phyloP scores from a whole-genome alignment of 2,888 invertebrate species.

The Argyra leucocephala region DNA sequence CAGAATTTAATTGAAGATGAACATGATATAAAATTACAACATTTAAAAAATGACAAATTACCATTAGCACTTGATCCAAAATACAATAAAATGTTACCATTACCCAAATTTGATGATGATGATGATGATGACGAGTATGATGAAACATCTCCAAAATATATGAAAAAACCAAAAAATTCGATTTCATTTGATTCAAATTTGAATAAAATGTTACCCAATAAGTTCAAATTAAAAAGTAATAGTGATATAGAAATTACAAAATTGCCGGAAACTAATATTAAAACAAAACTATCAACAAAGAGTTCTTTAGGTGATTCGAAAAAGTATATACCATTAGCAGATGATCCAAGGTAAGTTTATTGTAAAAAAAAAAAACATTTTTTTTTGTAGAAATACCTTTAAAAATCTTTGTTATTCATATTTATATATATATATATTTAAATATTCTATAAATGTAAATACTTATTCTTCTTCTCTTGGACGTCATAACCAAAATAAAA shows the following conservation, averaged over 20 bases:
- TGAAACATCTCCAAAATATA: conserved; percentile 10
- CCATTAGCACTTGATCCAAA: conserved; percentile 20
- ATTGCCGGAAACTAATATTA: conserved; percentile 13
- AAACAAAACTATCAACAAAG: conserved; percentile 20
- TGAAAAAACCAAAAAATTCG: neutral
- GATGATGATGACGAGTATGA: conserved; percentile 23
- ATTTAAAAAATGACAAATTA: conserved; percentile 8
- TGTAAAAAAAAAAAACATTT: no score
- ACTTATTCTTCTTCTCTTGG: no score
- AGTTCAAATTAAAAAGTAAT: conserved; percentile 21
- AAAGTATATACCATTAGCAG: conserved; percentile 24
- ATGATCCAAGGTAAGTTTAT: conserved; percentile 29
- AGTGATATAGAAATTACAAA: conserved; percentile 12
- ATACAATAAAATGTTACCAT: conserved; percentile 32
- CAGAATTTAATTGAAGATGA: conserved; percentile 30
- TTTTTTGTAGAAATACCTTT: no score
- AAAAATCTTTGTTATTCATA: no score
- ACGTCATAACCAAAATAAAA: no score
- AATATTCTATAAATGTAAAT: no score
- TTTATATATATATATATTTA: no score
- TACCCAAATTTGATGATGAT: conserved; percentile 31
- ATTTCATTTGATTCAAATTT: neutral
- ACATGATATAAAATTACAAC: conserved; percentile 18
- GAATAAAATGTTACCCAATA: neutral
- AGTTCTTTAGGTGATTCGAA: conserved; percentile 31